These are phyloP conservation scores for Polypedilum vanderplanki DNA, from an alignment of 1,140 invertebrate genomes.

Conservation along the genomic window DNA sequence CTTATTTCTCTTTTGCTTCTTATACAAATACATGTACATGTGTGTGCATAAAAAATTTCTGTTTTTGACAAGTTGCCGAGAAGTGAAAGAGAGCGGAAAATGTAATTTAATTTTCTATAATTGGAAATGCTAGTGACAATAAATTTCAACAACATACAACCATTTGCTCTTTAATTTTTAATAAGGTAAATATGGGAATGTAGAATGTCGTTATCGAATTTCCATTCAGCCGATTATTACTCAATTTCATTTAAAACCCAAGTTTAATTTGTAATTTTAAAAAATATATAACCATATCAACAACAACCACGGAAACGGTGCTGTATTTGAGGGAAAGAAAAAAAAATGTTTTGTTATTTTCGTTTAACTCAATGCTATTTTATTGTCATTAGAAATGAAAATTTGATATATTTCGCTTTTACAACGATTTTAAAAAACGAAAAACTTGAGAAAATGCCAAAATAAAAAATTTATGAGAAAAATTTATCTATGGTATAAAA, in stretches of 20 bases:
- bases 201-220: too few relatives aligned
- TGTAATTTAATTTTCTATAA: background rate
- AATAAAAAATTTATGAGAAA: background rate
- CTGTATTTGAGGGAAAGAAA: background rate
- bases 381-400: background rate
- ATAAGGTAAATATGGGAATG: too few relatives aligned
- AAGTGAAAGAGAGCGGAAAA: background rate
- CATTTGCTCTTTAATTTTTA: too few relatives aligned
- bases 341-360: background rate
- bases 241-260: too few relatives aligned
- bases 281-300: background rate
- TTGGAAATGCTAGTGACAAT: slow-evolving; percentile 5
- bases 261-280: background rate
- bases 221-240: too few relatives aligned
- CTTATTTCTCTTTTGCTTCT: too few relatives aligned
- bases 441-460: slow-evolving; percentile 1
- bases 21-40: too few relatives aligned
- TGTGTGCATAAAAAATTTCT: too few relatives aligned
- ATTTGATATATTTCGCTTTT: background rate
- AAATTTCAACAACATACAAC: background rate
- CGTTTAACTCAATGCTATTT: background rate
- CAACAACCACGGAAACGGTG: background rate
- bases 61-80: background rate
- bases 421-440: background rate
- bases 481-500: too few relatives aligned